Base-by-base conservation (phyloP, 30 jellyfish, hydroid and myxozoan species). In the Aurelia coerulea region DNA sequence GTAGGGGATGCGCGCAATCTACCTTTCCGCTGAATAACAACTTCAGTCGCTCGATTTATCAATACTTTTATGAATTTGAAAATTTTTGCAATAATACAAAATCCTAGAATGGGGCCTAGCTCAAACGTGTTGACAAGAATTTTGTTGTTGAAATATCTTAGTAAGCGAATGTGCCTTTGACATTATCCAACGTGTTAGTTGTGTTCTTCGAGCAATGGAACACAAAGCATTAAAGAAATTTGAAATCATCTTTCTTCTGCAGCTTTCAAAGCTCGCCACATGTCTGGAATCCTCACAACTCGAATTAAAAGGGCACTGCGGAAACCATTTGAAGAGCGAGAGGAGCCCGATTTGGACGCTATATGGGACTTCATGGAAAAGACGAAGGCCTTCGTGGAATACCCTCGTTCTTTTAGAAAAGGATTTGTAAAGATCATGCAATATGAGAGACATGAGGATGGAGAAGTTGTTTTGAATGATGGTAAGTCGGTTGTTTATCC, bases 321-420 rank as follows among this genome's bases (percentile, higher is more conserved):
- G 56, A 50, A 60, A 89, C 73, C 73, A 69, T 63, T 41, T 15
- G 60, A 34, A 39, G 52, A 83, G 54, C 23, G 49, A 67, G 78
- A 67, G 52, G 10, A 17, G 5, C 35, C 42, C 6, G 78, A 67
- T 67, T 67, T 67, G 42, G 78, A 67, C 35, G 10, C 11, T 19
- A 67, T 67, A 37, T 67, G 52, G 78, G 17, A 37, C 18, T 32
- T 67, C 23, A n/a, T 67, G 42, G 52, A 16, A 11, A 67, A 33
- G 18, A 67, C 78, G 42, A 67, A 67, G 23, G 78, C 78, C 35
- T 67, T 67, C 78, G 12, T 49, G 18, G 42, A 49, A 67, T 67
- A 67, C 17, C 78, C 78, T n/a, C 51, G 42, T n/a, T 37, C 35
- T 4, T 19, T 67, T 5, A 67, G 78, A 67, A 67, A 32, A 49